A percentile compares a stretch with the other conserved stretches of the same genome.
Conservation (phyloP, 2,113 vertebrate species). For the Eulemur rufifrons region DNA sequence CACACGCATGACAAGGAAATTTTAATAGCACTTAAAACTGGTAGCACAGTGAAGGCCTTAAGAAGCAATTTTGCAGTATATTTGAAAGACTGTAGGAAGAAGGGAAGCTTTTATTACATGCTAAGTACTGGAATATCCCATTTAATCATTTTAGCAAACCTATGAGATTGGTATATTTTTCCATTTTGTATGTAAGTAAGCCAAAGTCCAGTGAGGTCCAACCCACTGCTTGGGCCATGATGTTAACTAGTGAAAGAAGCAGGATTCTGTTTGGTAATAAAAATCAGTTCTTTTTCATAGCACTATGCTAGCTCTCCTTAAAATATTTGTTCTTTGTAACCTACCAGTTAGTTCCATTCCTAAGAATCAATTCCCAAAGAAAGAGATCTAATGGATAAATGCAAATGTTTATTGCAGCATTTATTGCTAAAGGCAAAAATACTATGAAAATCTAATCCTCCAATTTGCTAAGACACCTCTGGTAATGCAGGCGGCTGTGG, state of each 20-base stretch:
- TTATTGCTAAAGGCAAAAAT: neutral
- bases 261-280: neutral
- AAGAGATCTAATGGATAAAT: neutral
- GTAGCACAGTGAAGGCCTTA: neutral
- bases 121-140: neutral
- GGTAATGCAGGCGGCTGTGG: neutral
- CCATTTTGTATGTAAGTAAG: neutral
- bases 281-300: neutral
- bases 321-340: neutral
- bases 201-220: neutral
- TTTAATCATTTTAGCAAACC: neutral
- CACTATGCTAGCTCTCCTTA: neutral
- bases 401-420: neutral
- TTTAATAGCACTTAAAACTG: neutral
- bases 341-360: neutral
- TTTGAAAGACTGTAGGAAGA: neutral
- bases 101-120: neutral
- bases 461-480: neutral
- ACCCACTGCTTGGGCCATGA: neutral
- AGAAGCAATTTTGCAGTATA: neutral
- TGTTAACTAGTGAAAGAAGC: neutral
- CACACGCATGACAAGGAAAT: neutral
- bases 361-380: neutral
- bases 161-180: neutral
- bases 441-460: neutral